Percentiles rank a stretch among this genome's conserved stretches.
These are phyloP conservation scores for Odontesthes bonariensis DNA, from an alignment of 2,113 vertebrate species.

Conservation along the genomic window DNA sequence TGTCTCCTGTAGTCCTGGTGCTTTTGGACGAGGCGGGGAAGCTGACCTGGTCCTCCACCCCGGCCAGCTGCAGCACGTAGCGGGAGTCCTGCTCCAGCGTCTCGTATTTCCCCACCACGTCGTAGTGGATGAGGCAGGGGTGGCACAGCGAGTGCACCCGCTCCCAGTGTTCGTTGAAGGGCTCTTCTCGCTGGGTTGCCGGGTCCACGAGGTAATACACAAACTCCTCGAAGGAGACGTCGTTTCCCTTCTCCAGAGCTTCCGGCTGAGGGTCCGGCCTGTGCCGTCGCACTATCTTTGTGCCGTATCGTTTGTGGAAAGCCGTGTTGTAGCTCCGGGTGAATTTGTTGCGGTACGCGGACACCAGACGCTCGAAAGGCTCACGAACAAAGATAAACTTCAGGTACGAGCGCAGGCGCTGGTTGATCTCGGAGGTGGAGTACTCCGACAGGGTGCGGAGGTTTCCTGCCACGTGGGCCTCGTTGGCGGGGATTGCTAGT, in stretches of 20 bases:
- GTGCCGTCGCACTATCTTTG: constrained; percentile 91
- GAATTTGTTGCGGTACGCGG: constrained; percentile 95
- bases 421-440: constrained; percentile 88
- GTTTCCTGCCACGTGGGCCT: constrained; percentile 88
- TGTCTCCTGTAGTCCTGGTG: constrained; percentile 84
- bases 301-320: constrained; percentile 93
- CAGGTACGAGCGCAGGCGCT: constrained; percentile 91
- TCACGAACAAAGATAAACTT: constrained; percentile 95
- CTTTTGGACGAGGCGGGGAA: constrained; percentile 86
- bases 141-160: constrained; percentile 93
- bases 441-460: constrained; percentile 90
- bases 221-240: constrained; percentile 94
- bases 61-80: constrained; percentile 89
- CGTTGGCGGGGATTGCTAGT: constrained; percentile 86
- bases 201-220: constrained; percentile 94
- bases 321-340: constrained; percentile 90
- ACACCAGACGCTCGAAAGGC: constrained; percentile 94
- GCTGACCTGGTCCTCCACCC: constrained; percentile 82
- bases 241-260: constrained; percentile 87
- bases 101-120: constrained; percentile 95
- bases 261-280: constrained; percentile 81
- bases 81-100: constrained; percentile 92
- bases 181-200: constrained; percentile 88
- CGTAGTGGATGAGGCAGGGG: constrained; percentile 93
- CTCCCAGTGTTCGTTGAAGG: constrained; percentile 98